phyloP scores from a whole-genome alignment of 1,140 invertebrate genomes.

The Drosophila leontia region DNA sequence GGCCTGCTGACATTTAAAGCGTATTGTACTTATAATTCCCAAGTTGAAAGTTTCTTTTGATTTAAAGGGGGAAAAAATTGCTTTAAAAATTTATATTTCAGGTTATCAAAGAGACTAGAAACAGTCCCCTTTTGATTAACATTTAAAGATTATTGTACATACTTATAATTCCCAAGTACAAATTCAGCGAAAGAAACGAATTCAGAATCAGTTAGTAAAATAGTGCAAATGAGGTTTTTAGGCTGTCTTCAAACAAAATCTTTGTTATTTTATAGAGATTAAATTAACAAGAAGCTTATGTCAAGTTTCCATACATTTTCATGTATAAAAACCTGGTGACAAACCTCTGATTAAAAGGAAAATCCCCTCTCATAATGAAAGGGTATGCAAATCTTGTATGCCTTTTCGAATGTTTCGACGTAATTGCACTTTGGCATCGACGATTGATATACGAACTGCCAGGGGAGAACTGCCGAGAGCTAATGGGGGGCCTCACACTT shows the following conservation, averaged over 20 bases:
- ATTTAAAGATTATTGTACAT: not conserved
- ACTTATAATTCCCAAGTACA: not conserved
- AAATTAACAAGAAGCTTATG: no score
- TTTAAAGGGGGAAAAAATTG: no score
- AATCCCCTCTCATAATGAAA: constrained; percentile 10
- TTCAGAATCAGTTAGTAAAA: no score
- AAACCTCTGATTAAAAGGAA: not conserved
- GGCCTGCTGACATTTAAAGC: not conserved
- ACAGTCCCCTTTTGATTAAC: no score
- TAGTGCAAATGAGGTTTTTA: no score
- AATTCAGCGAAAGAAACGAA: not conserved
- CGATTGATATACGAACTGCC: constrained; percentile 52
- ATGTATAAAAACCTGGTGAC: not conserved
- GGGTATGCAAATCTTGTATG: constrained; percentile 19
- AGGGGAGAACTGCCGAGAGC: constrained; percentile 13
- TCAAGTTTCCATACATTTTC: not conserved
- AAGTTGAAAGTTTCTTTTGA: not conserved
- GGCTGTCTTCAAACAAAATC: no score
- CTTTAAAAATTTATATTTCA: no score
- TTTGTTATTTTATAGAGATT: no score
- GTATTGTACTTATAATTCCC: not conserved
- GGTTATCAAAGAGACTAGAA: no score
- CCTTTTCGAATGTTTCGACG: constrained; percentile 33
- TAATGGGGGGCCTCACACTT: constrained; percentile 21
- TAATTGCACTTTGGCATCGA: constrained; percentile 59